Evolutionary conservation across 2,888 invertebrate genomes (phyloP).

Genomic region (Lasiommata megera): DNA sequence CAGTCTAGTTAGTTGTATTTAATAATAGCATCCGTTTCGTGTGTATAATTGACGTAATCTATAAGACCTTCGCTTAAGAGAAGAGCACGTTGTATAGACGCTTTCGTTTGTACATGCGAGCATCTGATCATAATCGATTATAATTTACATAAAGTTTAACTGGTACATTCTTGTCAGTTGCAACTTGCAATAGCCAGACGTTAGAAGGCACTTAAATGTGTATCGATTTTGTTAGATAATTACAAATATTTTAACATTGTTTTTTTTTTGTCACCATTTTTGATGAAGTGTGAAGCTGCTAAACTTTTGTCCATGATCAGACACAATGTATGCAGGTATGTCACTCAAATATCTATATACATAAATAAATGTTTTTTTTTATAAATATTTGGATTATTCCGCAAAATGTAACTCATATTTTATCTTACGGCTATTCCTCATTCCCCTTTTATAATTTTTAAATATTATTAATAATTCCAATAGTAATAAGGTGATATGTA

Average conservation of each 20-base stretch:
- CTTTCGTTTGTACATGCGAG: constrained; percentile 12
- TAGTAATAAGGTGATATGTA: no score
- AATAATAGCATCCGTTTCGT: constrained; percentile 11
- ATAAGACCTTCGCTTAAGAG: constrained; percentile 15
- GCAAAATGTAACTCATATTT: no score
- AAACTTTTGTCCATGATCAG: not conserved
- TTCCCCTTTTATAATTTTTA: no score
- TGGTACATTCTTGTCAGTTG: not conserved
- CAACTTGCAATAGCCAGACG: not conserved
- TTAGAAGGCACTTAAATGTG: not conserved
- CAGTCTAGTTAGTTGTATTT: not conserved
- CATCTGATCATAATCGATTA: not conserved
- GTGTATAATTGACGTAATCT: constrained; percentile 18
- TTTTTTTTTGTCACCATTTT: not conserved
- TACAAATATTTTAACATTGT: not conserved
- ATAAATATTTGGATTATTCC: no score
- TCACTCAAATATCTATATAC: no score
- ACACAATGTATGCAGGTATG: not conserved
- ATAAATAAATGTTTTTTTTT: no score
- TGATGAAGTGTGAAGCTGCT: not conserved
- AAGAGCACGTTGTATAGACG: constrained; percentile 15
- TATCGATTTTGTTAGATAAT: not conserved
- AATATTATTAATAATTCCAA: no score
- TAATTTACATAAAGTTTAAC: not conserved
- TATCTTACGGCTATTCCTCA: no score